Base-by-base conservation (phyloP, 2,113 vertebrate genomes). In the Bucco capensis region DNA sequence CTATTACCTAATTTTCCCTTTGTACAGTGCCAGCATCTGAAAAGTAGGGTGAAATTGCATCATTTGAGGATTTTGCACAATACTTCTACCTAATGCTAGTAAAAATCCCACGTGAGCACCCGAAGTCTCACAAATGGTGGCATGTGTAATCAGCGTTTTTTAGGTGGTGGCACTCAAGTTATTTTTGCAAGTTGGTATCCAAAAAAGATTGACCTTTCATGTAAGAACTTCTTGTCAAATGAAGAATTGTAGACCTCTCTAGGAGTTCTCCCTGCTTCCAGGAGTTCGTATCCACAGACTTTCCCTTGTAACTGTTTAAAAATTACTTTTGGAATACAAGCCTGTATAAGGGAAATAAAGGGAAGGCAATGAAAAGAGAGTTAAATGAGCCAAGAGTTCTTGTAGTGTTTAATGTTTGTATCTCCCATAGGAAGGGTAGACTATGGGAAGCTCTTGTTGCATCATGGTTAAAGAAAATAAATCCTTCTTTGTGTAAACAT, bases 401-500 rank as follows among this genome's bases (percentile, higher is more conserved):
- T 94, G 83, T 96, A 89, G 94, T 89, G 87, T 96, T 97, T 73
- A 92, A 94, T 96, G 84, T 97, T 95, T 92, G 89, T 89, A 92
- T 95, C 75, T 95, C 85, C 86, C 91, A 88, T 92, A 94, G 81
- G 37, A 90, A 47, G 30, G 30, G 85, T 90, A 95, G 90, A 53
- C 90, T 93, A 77, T 95, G 89, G 94, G 95, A 94, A 88, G 70
- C 90, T 96, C 56, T 95, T 95, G 83, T 95, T 31, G 30, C 90
- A 91, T 94, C 85, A 90, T 94, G 85, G 71, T 96, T 87, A 84
- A 96, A 96, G 96, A 65, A 78, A 73, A 88, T 35, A 90, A 76
- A 24, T 38, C 54, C 60, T 97, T 91, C 85, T 92, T 60, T 96
- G 96, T 98, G 96, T 97, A 97, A 97, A 97, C 96, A 96, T 97